phyloP scores from a whole-genome alignment of 1,140 invertebrate genomes.

The Drosophila baimaii region DNA sequence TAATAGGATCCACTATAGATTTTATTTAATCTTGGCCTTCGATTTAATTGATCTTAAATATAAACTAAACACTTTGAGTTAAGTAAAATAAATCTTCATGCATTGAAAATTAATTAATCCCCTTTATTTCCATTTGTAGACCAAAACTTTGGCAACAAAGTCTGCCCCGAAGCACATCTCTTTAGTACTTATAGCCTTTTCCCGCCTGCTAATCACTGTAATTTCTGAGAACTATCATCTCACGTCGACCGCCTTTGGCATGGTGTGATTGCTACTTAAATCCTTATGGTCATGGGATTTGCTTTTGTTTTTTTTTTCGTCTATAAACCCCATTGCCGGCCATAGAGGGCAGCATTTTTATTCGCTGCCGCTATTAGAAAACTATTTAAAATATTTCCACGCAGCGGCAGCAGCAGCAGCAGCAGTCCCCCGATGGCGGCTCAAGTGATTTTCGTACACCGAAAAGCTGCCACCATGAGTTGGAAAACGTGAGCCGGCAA shows the following conservation, averaged over 20 bases:
- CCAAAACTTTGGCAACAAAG: not conserved
- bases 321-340: slow-evolving; percentile 24
- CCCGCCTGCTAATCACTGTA: not conserved
- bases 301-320: slow-evolving; percentile 24
- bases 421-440: slow-evolving; percentile 21
- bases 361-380: slow-evolving; percentile 74
- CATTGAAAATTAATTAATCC: not conserved
- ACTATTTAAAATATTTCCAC: slow-evolving; percentile 81
- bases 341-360: slow-evolving; percentile 61
- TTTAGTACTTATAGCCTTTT: not conserved
- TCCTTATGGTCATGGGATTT: slow-evolving; percentile 63
- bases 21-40: not conserved
- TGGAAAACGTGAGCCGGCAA: slow-evolving; percentile 72
- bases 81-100: not conserved
- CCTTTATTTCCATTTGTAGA: not conserved
- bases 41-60: not conserved
- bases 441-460: slow-evolving; percentile 38
- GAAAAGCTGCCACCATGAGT: slow-evolving; percentile 52
- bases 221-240: slow-evolving; percentile 17
- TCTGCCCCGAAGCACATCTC: not conserved
- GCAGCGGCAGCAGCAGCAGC: slow-evolving; percentile 46
- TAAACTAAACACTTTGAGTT: too few relatives aligned
- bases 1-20: not conserved
- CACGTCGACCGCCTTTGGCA: slow-evolving; percentile 29
- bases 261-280: slow-evolving; percentile 50